Evolutionary conservation across 1,140 invertebrate genomes (phyloP), one percentile per base, ranked within the genome.

Genomic region (Probaryconus sp.): DNA sequence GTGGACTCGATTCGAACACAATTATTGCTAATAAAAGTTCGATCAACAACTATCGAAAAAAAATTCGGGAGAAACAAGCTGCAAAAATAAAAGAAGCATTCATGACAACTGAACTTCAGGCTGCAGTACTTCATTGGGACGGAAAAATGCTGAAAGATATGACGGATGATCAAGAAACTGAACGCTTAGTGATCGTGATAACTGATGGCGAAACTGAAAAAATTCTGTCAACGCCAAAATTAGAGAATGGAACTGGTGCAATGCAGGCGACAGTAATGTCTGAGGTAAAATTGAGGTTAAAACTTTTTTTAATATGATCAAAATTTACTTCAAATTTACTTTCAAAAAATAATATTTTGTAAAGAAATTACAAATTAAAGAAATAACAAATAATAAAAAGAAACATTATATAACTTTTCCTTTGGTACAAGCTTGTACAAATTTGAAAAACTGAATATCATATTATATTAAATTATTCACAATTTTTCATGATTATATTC

Each of bases 111-210:
- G 11, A 40, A 9, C 33, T 50, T 0, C 10, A 50, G 11, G 40
- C 50, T 43, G 20, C 51, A 3, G 53, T 70, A 24, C 35, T 71
- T 10, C 70, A 77, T 45, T 77, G 67, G 72, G 72, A 76, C 56
- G 67, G 61, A 16, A 78, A 78, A 38, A 21, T 78, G 2, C 17
- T 78, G 4, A 20, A 33, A 50, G 42, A 47, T 10, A 4, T 47
- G 6, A 7, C 14, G 21, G 10, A 40, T 33, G 9, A 4, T 14
- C 35, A 43, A 33, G 26, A 38, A 35, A 3, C 31, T 51, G 65
- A 69, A 10, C 17, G 33, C 7, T 28, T 70, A 20, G 30, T 38
- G 13, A 47, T 70, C 13, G 42, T 61, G 9, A n/a, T 61, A 30
- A 33, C 55, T 9, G 30, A 51, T 14, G 67, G 48, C 5, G 30